Conservation (phyloP, 2,888 invertebrate species). For the Abrostola tripartita region DNA sequence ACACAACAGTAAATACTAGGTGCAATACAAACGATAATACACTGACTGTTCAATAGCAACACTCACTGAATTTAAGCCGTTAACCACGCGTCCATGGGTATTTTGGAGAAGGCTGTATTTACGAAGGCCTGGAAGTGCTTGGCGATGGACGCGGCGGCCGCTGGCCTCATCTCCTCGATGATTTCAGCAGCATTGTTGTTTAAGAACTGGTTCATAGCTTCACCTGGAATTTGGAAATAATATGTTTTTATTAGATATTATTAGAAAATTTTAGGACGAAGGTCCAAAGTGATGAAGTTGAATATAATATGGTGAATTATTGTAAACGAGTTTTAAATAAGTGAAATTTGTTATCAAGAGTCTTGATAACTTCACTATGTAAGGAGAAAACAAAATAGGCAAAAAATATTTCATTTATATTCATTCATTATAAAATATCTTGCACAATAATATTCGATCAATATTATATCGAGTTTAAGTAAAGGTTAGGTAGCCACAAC, state of each 20-base stretch:
- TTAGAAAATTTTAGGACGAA: not conserved
- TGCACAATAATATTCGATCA: too few relatives aligned
- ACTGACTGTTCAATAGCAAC: slow-evolving; percentile 11
- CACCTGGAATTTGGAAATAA: slow-evolving; percentile 85
- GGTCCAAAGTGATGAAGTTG: not conserved
- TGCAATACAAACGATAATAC: slow-evolving; percentile 9
- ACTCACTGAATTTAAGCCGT: slow-evolving; percentile 70
- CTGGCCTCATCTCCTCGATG: slow-evolving; percentile 94
- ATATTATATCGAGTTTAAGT: too few relatives aligned
- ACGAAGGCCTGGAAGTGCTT: slow-evolving; percentile 92
- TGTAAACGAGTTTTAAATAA: too few relatives aligned
- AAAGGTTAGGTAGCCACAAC: too few relatives aligned
- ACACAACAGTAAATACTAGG: slow-evolving; percentile 21
- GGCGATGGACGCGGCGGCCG: slow-evolving; percentile 91
- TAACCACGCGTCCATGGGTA: slow-evolving; percentile 92
- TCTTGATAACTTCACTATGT: too few relatives aligned
- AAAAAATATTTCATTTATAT: too few relatives aligned
- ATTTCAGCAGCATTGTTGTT: slow-evolving; percentile 94
- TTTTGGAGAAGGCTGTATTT: slow-evolving; percentile 91
- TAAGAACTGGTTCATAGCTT: slow-evolving; percentile 95
- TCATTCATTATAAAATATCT: too few relatives aligned
- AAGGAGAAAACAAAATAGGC: too few relatives aligned
- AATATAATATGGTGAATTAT: not conserved
- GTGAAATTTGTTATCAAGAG: too few relatives aligned
- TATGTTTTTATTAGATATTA: not conserved